Evolutionary conservation across 2,113 vertebrate species (phyloP), one percentile per base, ranked within the genome.

Genomic region (Poeciliopsis retropinna): DNA sequence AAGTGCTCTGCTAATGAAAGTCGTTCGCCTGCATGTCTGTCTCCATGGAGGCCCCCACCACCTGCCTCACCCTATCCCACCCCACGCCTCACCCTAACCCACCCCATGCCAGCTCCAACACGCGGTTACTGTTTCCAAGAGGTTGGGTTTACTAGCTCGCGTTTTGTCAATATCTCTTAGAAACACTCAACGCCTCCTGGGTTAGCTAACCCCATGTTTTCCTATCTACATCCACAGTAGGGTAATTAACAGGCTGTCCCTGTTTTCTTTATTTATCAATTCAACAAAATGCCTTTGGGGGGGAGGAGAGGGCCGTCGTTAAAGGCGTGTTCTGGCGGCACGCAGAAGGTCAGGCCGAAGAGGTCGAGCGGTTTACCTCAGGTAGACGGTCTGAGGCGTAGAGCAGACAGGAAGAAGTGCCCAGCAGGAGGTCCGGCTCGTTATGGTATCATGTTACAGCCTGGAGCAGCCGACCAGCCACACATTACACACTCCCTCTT

Each of bases 361-460:
- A 41, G 31, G 76, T 61, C 30, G 29, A 41, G 63, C 60, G 32
- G 75, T 70, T 51, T 29, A n/a, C 85, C 83, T 54, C 80, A 89
- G 87, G 86, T 83, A 80, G 75, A 78, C 63, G 14, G 79, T 87
- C 70, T 77, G 68, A 11, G 51, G 51, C 51, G n/a, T 9, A 76
- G 81, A 86, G 86, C 84, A 90, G 84, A 90, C 87, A 88, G 89
- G 87, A 89, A 89, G 89, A 90, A 74, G 81, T 77, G 83, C 85
- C 89, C 90, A 87, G 88, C 75, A 76, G 89, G 88, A 85, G 87
- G 83, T 67, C 76, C 47, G 25, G 72, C 83, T 91, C 85, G 91
- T 93, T 91, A 92, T 90, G 87, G 51, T 87, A 88, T 91, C 87
- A 81, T 54, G 79, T 92, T 92, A 86, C 91, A 85, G 83, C 84